Percentiles rank a stretch among this genome's conserved stretches.
phyloP scores from a whole-genome alignment of 2,888 invertebrate species.

The Sesia apiformis region DNA sequence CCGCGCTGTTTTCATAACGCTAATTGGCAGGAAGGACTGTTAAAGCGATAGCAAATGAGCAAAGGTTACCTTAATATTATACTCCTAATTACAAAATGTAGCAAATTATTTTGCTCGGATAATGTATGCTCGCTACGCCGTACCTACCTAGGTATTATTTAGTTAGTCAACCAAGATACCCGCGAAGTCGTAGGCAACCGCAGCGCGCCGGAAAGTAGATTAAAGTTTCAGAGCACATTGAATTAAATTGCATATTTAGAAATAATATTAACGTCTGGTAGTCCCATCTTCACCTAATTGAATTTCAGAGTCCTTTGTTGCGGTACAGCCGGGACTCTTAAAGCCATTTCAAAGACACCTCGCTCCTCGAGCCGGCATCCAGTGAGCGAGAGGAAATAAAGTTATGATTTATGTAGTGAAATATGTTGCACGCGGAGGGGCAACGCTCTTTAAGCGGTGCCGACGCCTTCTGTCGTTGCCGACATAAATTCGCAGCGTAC shows the following conservation, averaged over 20 bases:
- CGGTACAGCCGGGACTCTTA: constrained; percentile 55
- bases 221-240: constrained; percentile 2
- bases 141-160: background rate
- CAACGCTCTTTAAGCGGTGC: constrained; percentile 31
- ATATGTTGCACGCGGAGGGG: constrained; percentile 52
- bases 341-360: constrained; percentile 67
- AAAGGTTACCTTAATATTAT: background rate
- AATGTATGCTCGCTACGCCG: background rate
- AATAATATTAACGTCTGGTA: constrained; percentile 38
- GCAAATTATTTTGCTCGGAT: background rate
- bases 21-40: constrained; percentile 65
- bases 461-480: constrained; percentile 42
- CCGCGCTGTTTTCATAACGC: constrained; percentile 44
- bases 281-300: constrained; percentile 54
- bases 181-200: background rate
- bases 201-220: constrained; percentile 1
- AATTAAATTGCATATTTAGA: constrained; percentile 36
- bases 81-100: background rate
- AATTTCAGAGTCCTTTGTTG: constrained; percentile 63
- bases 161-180: background rate
- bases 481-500: constrained; percentile 29
- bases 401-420: constrained; percentile 71
- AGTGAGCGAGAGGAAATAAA: constrained; percentile 68
- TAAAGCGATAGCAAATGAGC: constrained; percentile 25
- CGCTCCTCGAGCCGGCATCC: constrained; percentile 36